Base-by-base conservation (phyloP, 2,888 invertebrate species). In the Teinopalpus imperialis region DNA sequence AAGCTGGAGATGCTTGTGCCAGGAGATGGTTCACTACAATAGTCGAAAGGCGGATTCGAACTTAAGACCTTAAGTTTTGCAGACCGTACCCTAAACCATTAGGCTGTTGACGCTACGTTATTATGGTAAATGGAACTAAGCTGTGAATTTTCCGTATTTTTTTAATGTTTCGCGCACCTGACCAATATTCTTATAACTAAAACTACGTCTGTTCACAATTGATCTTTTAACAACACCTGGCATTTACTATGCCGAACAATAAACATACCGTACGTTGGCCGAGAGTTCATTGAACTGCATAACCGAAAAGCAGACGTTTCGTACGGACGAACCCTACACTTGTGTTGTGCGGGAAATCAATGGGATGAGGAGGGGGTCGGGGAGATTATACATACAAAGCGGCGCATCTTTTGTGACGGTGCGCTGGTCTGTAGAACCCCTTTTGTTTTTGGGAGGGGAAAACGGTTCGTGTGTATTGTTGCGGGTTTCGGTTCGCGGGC, bases 351-450 rank as follows among this genome's bases (percentile, higher is more conserved):
- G 52, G n/a, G 59, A 54, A 59, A 58, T 46, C 53, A 60, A 55
- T 67, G 69, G 61, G 66, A n/a, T n/a, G n/a, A n/a, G 63, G 54
- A 64, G 63, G 53, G 44, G 60, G n/a, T n/a, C n/a, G n/a, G n/a
- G n/a, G n/a, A n/a, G n/a, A n/a, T n/a, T n/a, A n/a, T n/a, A n/a
- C 52, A 39, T 56, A 50, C 54, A 66, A 61, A 59, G 59, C 55
- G 63, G 64, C 62, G 73, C 64, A 59, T 57, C 65, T 63, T 73
- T 77, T 77, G 71, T 75, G 48, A 39, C 36, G 49, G 63, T 49
- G 64, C 74, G 74, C 57, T 67, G 67, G 66, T 56, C 63, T 73
- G 69, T 58, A 53, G 51, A 57, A 36, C 45, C 50, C 47, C 63
- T 59, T 69, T 72, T 73, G 69, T 71, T 63, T n/a, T 26, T 8